Base-by-base conservation (phyloP, 2,888 invertebrate genomes). In the Cheilosia vulpina region DNA sequence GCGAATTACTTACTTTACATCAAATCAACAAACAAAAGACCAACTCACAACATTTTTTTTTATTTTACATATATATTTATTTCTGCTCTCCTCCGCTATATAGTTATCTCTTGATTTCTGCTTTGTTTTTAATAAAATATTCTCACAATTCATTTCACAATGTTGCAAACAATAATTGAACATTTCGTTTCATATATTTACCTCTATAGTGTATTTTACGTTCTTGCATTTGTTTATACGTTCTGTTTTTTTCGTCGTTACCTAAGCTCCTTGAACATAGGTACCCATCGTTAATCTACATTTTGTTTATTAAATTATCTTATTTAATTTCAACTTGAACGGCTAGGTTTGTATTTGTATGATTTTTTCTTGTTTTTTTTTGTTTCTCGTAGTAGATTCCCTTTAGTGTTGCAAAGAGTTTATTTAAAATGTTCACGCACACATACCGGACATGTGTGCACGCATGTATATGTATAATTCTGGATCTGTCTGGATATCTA, bases 101-200 rank as follows among this genome's bases (percentile, higher is more conserved):
- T 69, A 71, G 60, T 63, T 45, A 68, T 71, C 41, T 65, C 57
- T 55, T 65, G 21, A 21, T 68, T 52, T n/a, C 9, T 71, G 38
- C 66, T 53, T 62, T 73, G 52, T 60, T 75, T 85, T 76, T 80
- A 76, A 76, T 75, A 84, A 84, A 84, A 84, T 79, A 84, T 76
- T 76, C 55, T 84, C 72, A 80, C 80, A 80, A 62, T 84, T 79
- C 71, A 62, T 84, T 17, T 85, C 76, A 85, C 85, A 80, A 72
- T 72, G 55, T 68, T 72, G 66, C 85, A 80, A 71, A 77, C 76
- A 62, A 72, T 77, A 85, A 73, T 81, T 77, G 85, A 80, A 81
- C 80, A 66, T 71, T 63, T 68, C 31, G 34, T 55, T 68, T 57
- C 21, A 55, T 45, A 15, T 41, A 19, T 55, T 52, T 43, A 21